These are phyloP conservation scores for Serripes groenlandicus DNA, from an alignment of 2,888 invertebrate species.

Conservation along the genomic window DNA sequence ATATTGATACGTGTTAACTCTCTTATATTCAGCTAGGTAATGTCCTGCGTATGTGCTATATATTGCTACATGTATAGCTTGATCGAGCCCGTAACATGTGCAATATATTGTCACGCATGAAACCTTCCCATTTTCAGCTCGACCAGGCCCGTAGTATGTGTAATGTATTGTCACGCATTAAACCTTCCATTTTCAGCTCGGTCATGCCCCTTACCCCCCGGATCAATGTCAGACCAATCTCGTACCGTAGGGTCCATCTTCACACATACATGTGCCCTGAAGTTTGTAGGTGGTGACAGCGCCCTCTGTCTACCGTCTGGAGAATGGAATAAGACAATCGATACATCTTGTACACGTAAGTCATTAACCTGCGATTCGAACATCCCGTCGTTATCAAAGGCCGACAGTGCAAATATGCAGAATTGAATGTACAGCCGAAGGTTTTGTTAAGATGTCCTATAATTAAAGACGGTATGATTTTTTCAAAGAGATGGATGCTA, in stretches of 20 bases:
- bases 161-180: too few relatives aligned
- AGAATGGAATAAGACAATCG: not conserved
- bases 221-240: not conserved
- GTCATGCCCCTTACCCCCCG: not conserved
- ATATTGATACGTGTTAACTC: too few relatives aligned
- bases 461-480: not conserved
- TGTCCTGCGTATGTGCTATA: too few relatives aligned
- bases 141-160: too few relatives aligned
- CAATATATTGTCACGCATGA: too few relatives aligned
- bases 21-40: too few relatives aligned
- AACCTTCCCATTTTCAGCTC: too few relatives aligned
- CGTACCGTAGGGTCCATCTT: not conserved
- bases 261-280: not conserved
- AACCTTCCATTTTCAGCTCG: not conserved
- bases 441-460: not conserved
- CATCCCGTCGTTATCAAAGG: too few relatives aligned
- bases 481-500: not conserved
- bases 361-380: too few relatives aligned
- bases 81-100: too few relatives aligned
- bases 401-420: not conserved
- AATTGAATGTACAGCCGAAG: not conserved
- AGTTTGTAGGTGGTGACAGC: not conserved
- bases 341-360: constrained; percentile 7
- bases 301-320: not conserved
- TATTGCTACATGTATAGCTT: too few relatives aligned